Evolutionary conservation across 2,113 vertebrate species (phyloP), one percentile per base, ranked within the genome.

Genomic region (Dolichotis patagonum): DNA sequence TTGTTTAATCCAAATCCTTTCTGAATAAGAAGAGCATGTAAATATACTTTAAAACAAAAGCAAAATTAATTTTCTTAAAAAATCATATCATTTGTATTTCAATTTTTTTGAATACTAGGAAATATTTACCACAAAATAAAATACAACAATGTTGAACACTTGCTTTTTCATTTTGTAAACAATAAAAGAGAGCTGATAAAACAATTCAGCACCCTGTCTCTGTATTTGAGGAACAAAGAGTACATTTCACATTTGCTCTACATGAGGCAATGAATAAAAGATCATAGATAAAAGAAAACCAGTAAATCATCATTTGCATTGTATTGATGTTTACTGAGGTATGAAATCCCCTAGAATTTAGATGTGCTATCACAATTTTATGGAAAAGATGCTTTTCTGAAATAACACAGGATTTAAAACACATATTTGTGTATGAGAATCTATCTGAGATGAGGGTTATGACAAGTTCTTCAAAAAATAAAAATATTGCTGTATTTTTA

Each of bases 211-310:
- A 89, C 24, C 13, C 5, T 90, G 19, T 95, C 22, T 91, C 65
- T 94, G 32, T 78, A 84, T 96, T 82, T 96, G 90, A 91, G 92
- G 82, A 98, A 96, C 93, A 98, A 97, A 97, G 92, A 69, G 43
- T 92, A 73, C 91, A 81, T 96, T 94, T 94, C 94, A 94, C 93
- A 96, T 98, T 97, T 96, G 90, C 96, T 97, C 95, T 97, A 92
- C 97, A 96, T 86, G 93, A 97, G 56, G 92, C 92, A 94, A 98
- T 98, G 98, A 98, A 97, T 98, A 98, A 98, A 97, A 98, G 95
- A 98, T 98, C 88, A 97, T 54, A 97, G 92, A 97, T 98, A 95
- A 97, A 97, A 96, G 96, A 93, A 97, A 91, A 96, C 93, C 95
- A 89, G 85, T 96, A 97, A 97, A 98, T 96, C 96, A 97, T 93